Conservation (phyloP, 2,888 invertebrate species). For the Oxystoma pomonae region DNA sequence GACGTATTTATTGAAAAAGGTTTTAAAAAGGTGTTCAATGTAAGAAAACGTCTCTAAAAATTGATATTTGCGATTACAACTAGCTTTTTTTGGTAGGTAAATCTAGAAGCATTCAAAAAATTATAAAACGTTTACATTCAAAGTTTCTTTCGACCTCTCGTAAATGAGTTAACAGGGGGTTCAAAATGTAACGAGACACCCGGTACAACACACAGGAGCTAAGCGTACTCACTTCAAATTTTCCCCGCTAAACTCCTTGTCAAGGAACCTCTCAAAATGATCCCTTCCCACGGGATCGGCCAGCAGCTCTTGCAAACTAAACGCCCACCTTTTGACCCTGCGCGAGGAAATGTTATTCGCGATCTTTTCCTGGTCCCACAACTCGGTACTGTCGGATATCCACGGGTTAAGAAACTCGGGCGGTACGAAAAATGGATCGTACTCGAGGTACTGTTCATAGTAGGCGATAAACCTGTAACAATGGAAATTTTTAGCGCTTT, state of each 20-base stretch:
- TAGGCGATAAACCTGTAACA: constrained; percentile 74
- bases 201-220: too few relatives aligned
- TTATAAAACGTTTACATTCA: too few relatives aligned
- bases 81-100: too few relatives aligned
- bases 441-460: constrained; percentile 94
- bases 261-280: constrained; percentile 92
- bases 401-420: constrained; percentile 97
- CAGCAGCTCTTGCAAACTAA: constrained; percentile 90
- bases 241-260: constrained; percentile 98
- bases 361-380: constrained; percentile 96
- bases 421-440: constrained; percentile 90
- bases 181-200: too few relatives aligned
- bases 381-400: constrained; percentile 91
- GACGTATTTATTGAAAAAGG: too few relatives aligned
- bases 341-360: constrained; percentile 90
- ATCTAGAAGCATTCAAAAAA: too few relatives aligned
- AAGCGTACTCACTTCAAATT: constrained; percentile 87
- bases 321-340: constrained; percentile 95
- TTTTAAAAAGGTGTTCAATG: too few relatives aligned
- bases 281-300: constrained; percentile 94
- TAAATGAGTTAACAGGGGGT: too few relatives aligned
- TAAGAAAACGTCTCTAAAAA: too few relatives aligned
- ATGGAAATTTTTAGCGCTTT: not conserved
- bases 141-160: too few relatives aligned
- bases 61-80: too few relatives aligned